These are phyloP conservation scores for Caenorhabditis remanei DNA, from an alignment of 1,140 invertebrate species.

Conservation along the genomic window DNA sequence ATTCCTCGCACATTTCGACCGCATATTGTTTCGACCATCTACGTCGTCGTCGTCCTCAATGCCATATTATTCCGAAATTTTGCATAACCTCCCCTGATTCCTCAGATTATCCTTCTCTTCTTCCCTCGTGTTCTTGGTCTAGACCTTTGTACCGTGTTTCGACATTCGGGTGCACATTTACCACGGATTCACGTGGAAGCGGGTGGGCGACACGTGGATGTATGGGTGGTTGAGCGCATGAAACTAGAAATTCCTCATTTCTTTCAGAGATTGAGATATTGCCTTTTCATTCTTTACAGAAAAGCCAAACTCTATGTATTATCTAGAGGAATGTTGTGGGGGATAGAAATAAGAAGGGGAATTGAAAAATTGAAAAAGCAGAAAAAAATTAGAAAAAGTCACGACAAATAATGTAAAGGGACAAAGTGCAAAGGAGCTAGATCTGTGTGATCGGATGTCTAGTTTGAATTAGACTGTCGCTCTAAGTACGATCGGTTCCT, in stretches of 20 bases:
- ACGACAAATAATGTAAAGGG: constrained; percentile 6
- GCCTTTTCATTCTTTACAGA: too few species aligned
- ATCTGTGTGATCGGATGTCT: too few species aligned
- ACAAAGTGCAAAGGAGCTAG: not conserved
- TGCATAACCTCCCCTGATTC: not conserved
- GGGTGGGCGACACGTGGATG: not conserved
- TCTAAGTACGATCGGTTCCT: too few species aligned
- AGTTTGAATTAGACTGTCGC: too few species aligned
- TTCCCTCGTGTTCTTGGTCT: not conserved
- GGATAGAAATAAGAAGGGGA: not conserved
- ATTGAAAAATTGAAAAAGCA: not conserved
- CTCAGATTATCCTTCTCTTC: not conserved
- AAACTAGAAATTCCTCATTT: not conserved
- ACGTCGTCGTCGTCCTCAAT: too few species aligned
- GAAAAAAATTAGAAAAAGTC: not conserved
- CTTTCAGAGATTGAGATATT: too few species aligned
- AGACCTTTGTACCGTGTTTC: not conserved
- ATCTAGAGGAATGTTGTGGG: not conserved
- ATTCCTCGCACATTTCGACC: too few species aligned
- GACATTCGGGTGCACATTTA: not conserved
- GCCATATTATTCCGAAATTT: not conserved
- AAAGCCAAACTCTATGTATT: too few species aligned
- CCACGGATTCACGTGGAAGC: not conserved
- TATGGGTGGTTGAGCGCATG: not conserved
- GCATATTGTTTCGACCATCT: too few species aligned